phyloP scores from a whole-genome alignment of 2,888 invertebrate species.

The Troglohyphantes excavatus region DNA sequence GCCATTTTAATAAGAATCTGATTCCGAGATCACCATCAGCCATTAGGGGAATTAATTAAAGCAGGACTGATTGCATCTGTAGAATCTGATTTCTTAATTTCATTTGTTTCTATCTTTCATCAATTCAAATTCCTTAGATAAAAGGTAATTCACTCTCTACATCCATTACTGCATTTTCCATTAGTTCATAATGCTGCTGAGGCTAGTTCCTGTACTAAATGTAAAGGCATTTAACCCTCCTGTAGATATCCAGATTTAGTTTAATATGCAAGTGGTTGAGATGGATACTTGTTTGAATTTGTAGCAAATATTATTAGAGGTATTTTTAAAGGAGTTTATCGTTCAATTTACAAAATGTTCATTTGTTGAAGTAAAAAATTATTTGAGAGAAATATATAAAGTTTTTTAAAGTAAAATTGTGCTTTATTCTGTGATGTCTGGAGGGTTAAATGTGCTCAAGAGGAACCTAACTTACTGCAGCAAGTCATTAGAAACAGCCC shows the following conservation, averaged over 20 bases:
- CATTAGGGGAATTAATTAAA: neutral
- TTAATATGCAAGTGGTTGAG: no score
- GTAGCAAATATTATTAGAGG: no score
- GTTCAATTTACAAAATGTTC: no score
- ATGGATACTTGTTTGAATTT: no score
- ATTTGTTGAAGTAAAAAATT: no score
- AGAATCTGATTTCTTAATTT: neutral
- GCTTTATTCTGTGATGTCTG: neutral
- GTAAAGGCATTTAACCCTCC: neutral
- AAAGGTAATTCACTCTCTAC: slow-evolving; percentile 13
- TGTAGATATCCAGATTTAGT: neutral
- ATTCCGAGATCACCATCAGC: slow-evolving; percentile 8
- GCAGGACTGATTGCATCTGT: neutral
- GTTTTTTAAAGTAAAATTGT: neutral
- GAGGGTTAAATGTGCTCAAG: slow-evolving; percentile 33
- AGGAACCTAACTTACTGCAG: slow-evolving; percentile 26
- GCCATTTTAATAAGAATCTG: neutral
- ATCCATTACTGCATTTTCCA: slow-evolving; percentile 26
- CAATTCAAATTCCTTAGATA: slow-evolving; percentile 15
- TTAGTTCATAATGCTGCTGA: slow-evolving; percentile 20
- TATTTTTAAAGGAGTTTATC: no score
- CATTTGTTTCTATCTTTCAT: slow-evolving; percentile 7
- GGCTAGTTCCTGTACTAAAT: neutral
- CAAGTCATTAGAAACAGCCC: slow-evolving; percentile 40
- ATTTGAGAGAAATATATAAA: no score